These are phyloP conservation scores for Bubalus kerabau DNA, from an alignment of 2,113 vertebrate genomes.

Conservation along the genomic window DNA sequence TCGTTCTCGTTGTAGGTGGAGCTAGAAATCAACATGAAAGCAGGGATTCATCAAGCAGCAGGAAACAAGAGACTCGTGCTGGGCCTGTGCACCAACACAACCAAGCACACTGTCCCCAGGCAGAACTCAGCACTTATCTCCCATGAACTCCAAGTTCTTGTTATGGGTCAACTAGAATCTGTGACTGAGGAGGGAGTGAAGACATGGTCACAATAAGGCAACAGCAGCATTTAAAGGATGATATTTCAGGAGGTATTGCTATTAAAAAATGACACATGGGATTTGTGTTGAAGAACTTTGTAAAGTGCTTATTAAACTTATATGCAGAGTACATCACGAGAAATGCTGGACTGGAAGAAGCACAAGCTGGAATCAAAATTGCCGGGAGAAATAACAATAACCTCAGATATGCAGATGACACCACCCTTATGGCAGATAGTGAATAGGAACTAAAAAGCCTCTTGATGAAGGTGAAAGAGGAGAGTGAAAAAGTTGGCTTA, in stretches of 20 bases:
- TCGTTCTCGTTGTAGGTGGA: not conserved
- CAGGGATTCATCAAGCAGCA: not conserved
- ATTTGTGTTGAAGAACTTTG: not conserved
- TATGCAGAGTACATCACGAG: no score
- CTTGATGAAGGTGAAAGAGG: no score
- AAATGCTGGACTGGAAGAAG: no score
- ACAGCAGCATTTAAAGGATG: not conserved
- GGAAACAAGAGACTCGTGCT: not conserved
- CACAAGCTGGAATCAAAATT: no score
- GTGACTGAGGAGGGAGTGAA: not conserved
- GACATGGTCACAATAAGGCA: not conserved
- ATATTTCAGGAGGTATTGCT: not conserved
- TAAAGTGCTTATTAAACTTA: not conserved
- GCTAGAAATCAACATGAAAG: slow-evolving; percentile 24
- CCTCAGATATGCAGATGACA: no score
- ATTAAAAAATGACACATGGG: not conserved
- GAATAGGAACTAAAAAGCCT: no score
- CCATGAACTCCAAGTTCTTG: not conserved
- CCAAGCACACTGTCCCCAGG: not conserved
- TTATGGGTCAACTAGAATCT: not conserved
- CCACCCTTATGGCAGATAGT: no score
- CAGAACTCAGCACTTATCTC: not conserved
- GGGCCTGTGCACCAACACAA: not conserved
- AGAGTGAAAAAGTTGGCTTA: no score
- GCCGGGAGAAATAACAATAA: no score